Conservation (phyloP, 1,140 invertebrate genomes). For the Trachelipus rathkii region DNA sequence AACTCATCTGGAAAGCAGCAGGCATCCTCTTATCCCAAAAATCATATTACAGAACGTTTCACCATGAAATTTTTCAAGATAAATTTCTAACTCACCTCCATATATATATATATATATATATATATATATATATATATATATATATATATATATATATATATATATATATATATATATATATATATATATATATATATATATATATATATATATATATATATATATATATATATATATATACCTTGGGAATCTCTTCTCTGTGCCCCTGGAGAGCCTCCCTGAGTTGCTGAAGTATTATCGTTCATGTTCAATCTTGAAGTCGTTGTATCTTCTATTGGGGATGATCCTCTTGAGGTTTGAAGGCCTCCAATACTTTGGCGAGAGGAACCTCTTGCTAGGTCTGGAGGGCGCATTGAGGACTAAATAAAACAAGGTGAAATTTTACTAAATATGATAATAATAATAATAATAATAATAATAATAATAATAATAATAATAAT, state of each 20-base stretch:
- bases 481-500: too few relatives aligned
- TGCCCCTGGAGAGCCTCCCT: constrained; percentile 38
- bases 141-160: constrained; percentile 18
- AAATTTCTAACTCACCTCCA: too few relatives aligned
- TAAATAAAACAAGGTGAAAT: too few relatives aligned
- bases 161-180: constrained; percentile 12
- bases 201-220: constrained; percentile 9
- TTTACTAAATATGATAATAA: too few relatives aligned
- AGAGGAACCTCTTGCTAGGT: constrained; percentile 36
- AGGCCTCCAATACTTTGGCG: constrained; percentile 26
- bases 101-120: constrained; percentile 11
- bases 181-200: constrained; percentile 17
- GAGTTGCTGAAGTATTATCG: constrained; percentile 28
- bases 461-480: too few relatives aligned
- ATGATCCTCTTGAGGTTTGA: constrained; percentile 31
- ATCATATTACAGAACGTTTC: too few relatives aligned
- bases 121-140: constrained; percentile 11
- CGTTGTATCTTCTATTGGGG: constrained; percentile 39
- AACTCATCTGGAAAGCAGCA: too few relatives aligned
- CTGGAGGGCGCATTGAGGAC: constrained; percentile 27
- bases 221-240: constrained; percentile 7
- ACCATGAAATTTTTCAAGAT: too few relatives aligned
- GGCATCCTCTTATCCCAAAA: too few relatives aligned
- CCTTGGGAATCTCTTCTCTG: constrained; percentile 47
- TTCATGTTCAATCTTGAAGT: constrained; percentile 27